phyloP scores from a whole-genome alignment of 2,113 vertebrate species.

The Mustelus asterias region DNA sequence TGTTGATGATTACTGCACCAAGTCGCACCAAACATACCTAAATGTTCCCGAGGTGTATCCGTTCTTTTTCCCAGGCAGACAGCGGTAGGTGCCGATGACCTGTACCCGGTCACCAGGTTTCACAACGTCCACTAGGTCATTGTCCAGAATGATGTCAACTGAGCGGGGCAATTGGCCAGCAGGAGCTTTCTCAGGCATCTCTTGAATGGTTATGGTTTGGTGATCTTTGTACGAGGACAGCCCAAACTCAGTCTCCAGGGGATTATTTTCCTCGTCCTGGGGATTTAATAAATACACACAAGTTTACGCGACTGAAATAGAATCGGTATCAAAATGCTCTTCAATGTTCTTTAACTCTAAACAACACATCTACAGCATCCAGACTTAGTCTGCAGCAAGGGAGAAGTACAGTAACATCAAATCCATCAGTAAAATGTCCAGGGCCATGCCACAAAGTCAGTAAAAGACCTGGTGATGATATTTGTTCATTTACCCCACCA shows the following conservation, averaged over 20 bases:
- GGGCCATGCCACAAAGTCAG: not conserved
- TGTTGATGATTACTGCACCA: not conserved
- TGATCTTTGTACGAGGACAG: slow-evolving; percentile 91
- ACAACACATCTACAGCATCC: not conserved
- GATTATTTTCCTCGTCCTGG: slow-evolving; percentile 96
- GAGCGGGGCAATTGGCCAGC: slow-evolving; percentile 95
- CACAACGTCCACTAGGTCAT: slow-evolving; percentile 83
- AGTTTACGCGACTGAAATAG: not conserved
- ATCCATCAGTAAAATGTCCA: not conserved
- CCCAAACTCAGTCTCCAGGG: slow-evolving; percentile 88
- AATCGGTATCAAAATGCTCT: not conserved
- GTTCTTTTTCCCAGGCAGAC: slow-evolving; percentile 86
- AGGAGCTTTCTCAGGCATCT: slow-evolving; percentile 97
- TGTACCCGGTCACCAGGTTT: slow-evolving; percentile 91
- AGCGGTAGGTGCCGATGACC: slow-evolving; percentile 87
- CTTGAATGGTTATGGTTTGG: slow-evolving; percentile 92
- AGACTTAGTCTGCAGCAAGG: not conserved
- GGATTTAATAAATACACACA: not conserved
- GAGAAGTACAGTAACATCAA: not conserved
- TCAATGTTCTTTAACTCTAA: not conserved
- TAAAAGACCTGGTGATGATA: not conserved
- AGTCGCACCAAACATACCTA: slow-evolving; percentile 58
- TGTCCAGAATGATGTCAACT: slow-evolving; percentile 85
- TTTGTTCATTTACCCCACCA: not conserved
- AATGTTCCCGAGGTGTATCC: slow-evolving; percentile 93